Base-by-base conservation (phyloP, 2,113 vertebrate species). In the Trogon melanurus region DNA sequence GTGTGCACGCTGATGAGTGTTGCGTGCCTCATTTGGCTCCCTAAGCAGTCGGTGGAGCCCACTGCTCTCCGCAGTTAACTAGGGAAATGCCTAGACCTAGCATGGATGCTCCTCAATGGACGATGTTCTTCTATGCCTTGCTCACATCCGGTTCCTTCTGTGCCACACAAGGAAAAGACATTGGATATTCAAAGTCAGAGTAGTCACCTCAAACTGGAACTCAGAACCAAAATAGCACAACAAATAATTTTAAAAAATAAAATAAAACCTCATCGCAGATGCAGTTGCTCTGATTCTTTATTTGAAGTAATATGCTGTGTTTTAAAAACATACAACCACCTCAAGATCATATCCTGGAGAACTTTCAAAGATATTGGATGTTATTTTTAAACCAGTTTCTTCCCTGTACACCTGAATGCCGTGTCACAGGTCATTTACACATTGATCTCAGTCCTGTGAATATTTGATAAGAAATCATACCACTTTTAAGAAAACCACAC, bases 1-100 rank as follows among this genome's bases (percentile, higher is more conserved):
- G 7, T 44, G 27, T 0, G 0, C 16, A 44, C 19, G 23, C 2
- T 2, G 4, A 10, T 27, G 23, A 69, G 16, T 16, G 25, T 1
- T 36, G 27, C 2, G 3, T 78, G 60, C 7, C 11, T 84, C 34
- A 18, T 56, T n/a, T 74, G 29, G 3, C 19, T 60, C 16, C 7
- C 12, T 19, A 27, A 13, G 15, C 4, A 4, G 6, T 50, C 14
- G 50, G 0, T 8, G 4, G 7, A 88, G 30, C 27, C 27, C 41
- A 76, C 26, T 1, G 2, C 8, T 38, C 38, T 64, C 19, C 15
- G 9, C 17, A 48, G 32, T 50, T 70, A 50, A 20, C n/a, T 71
- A 22, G 16, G 69, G 51, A 85, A 65, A 60, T 48, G 4, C 6
- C 22, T 60, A 80, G 21, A 58, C 14, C 5, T 50, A 50, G 10